Evolutionary conservation across 2,113 vertebrate species (phyloP).

Genomic region (Gallinago jamesoni): DNA sequence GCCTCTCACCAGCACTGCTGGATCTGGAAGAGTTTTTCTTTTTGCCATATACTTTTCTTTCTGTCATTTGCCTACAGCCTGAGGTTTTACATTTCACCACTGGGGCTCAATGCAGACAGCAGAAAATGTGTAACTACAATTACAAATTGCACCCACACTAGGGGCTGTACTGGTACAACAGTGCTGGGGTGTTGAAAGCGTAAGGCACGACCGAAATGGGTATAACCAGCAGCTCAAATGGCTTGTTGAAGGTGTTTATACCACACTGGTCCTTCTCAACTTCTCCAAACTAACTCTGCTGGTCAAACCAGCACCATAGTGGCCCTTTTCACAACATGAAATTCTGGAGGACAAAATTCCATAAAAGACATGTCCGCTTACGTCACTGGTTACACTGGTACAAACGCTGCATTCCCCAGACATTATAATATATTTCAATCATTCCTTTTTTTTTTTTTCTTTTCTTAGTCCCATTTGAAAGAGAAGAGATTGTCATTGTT

Average conservation of each 20-base stretch:
- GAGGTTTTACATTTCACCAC: neutral
- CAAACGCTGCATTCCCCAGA: neutral
- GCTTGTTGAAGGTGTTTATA: neutral
- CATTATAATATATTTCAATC: neutral
- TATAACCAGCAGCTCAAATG: neutral
- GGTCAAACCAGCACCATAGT: neutral
- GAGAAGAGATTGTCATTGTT: neutral
- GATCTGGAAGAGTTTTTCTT: neutral
- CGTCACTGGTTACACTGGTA: neutral
- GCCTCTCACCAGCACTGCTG: neutral
- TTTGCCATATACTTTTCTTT: neutral
- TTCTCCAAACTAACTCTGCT: neutral
- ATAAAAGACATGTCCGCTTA: neutral
- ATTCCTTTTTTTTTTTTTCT: neutral
- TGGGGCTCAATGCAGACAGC: neutral
- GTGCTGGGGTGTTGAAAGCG: neutral
- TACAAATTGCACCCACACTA: neutral
- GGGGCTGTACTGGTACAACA: neutral
- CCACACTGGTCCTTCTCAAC: neutral
- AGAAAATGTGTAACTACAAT: neutral
- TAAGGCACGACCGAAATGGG: neutral
- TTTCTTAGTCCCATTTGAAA: neutral
- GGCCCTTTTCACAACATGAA: neutral
- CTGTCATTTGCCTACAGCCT: neutral
- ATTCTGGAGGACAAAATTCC: neutral